Conservation (phyloP, 2,797 vertebrate species). For the Sebastes trivittatus region DNA sequence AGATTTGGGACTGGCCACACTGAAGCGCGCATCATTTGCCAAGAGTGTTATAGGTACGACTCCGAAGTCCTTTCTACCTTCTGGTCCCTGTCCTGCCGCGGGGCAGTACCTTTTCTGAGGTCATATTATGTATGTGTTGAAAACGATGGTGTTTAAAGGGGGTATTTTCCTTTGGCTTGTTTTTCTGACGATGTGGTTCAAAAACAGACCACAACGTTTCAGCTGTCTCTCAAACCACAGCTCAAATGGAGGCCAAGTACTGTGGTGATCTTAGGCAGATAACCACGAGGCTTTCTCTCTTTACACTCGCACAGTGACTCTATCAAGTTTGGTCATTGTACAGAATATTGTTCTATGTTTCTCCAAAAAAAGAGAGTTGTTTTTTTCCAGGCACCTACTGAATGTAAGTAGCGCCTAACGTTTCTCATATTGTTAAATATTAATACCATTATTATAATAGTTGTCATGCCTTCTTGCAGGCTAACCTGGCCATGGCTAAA, state of each 20-base stretch:
- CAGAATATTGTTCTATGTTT: slow-evolving; percentile 76
- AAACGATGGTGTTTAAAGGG: slow-evolving; percentile 42
- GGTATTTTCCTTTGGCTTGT: slow-evolving; percentile 55
- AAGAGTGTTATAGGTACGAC: slow-evolving; percentile 99
- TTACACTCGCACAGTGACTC: slow-evolving; percentile 54
- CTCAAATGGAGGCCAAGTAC: slow-evolving; percentile 79
- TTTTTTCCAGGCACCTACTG: slow-evolving; percentile 84
- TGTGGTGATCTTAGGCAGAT: slow-evolving; percentile 71
- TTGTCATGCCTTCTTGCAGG: slow-evolving; percentile 82
- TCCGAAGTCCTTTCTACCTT: slow-evolving; percentile 54
- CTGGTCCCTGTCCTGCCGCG: slow-evolving; percentile 27
- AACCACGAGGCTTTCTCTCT: slow-evolving; percentile 69
- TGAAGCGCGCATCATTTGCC: slow-evolving; percentile 97
- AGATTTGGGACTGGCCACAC: slow-evolving; percentile 95
- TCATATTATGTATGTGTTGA: slow-evolving; percentile 22
- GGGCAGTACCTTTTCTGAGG: slow-evolving; percentile 38
- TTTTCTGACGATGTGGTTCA: slow-evolving; percentile 87
- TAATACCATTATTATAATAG: slow-evolving; percentile 70
- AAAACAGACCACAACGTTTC: slow-evolving; percentile 90
- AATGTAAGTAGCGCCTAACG: slow-evolving; percentile 83
- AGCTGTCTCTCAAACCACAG: slow-evolving; percentile 88
- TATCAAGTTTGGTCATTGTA: slow-evolving; percentile 67
- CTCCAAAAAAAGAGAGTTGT: slow-evolving; percentile 63
- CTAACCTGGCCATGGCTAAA: slow-evolving; percentile 80
- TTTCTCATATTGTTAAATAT: slow-evolving; percentile 73